Base-by-base conservation (phyloP, 2,888 invertebrate genomes). In the Tribolium freemani region DNA sequence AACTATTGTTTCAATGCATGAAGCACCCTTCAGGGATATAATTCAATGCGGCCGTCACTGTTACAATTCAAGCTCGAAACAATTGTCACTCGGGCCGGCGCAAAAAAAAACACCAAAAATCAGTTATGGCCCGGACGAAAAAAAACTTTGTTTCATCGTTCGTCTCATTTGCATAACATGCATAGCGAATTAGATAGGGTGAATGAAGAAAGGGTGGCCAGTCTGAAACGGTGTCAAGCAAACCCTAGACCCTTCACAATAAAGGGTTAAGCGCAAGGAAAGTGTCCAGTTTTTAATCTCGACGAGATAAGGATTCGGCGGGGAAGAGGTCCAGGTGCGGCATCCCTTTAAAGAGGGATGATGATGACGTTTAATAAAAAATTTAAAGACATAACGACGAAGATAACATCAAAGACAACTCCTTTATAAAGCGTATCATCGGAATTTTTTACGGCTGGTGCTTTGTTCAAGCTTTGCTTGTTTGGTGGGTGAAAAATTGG, bases 131-230 rank as follows among this genome's bases (percentile, higher is more conserved):
- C 69, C 48, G 56, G 72, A 73, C 75, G 78, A 26, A 79, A 81
- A 81, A 81, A 80, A 78, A 80, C 77, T 78, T 77, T 79, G 78
- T 80, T 80, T 79, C 77, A 77, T 79, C 72, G 10, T 13, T 11
- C 71, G 72, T 46, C 71, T 77, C 69, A 82, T 82, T 82, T 82
- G 82, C 82, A 82, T 82, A 82, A 81, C 81, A 80, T 81, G 81
- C 81, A 82, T 82, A 82, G 76, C 81, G 81, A 82, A 82, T 82
- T 77, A 79, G 78, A 69, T 70, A 10, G 70, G 73, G 70, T 73
- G 70, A 73, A 38, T 9, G 38, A 26, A 64, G 46, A 26, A 54
- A 50, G 72, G 68, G 61, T 72, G 68, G 68, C 20, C 71, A 60
- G 67, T 57, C 50, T 46, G 44, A 30, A 46, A 60, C 60, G 46